These are phyloP conservation scores for Aurelia aurita DNA, from an alignment of 30 jellyfish, hydroid and myxozoan species.

Conservation along the genomic window DNA sequence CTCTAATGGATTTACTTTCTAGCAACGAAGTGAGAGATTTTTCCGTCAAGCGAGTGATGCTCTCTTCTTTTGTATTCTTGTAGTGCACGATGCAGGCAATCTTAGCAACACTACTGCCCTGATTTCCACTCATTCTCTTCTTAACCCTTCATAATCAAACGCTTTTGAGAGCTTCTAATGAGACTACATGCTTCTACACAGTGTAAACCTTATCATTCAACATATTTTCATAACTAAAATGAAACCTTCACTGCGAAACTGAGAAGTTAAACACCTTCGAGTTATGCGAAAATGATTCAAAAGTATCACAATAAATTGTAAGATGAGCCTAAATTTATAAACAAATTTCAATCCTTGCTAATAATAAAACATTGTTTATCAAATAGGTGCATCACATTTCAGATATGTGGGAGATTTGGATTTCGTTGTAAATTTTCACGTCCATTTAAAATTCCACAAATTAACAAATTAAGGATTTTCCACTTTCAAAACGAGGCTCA, in stretches of 20 bases:
- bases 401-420: not conserved
- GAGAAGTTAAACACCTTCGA: not conserved
- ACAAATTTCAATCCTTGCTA: not conserved
- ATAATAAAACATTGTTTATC: not conserved
- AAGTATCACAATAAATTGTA: not conserved
- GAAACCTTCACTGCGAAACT: not conserved
- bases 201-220: constrained; percentile 9
- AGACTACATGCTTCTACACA: constrained; percentile 27
- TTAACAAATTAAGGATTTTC: not conserved
- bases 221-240: not conserved
- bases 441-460: not conserved
- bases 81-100: constrained; percentile 8
- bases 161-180: too few species aligned
- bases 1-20: not conserved
- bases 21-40: not conserved
- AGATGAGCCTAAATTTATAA: not conserved
- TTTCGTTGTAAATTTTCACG: not conserved
- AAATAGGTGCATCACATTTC: not conserved
- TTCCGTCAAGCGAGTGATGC: constrained; percentile 25
- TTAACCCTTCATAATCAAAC: not conserved
- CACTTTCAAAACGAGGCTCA: constrained; percentile 1
- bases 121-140: not conserved
- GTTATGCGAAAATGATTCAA: too few species aligned
- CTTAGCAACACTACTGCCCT: constrained; percentile 16
- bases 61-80: constrained; percentile 6